Evolutionary conservation across 2,888 invertebrate species (phyloP), one percentile per base, ranked within the genome.

Genomic region (Agelastica alni): DNA sequence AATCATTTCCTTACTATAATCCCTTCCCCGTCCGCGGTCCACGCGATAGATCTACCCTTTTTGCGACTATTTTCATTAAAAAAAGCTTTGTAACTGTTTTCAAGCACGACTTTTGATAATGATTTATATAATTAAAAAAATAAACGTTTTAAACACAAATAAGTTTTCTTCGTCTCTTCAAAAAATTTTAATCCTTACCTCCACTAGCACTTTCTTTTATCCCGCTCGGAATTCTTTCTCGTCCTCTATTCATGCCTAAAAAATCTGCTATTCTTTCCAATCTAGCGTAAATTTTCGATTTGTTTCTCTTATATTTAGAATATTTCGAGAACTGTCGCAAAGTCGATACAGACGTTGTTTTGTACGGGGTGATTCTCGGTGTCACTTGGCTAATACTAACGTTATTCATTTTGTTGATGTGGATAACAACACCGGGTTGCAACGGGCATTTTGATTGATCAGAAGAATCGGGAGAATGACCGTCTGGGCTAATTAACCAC

Each of bases 341-440:
- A 3, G 58, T 61, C 26, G 58, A 55, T 9, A 64, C 60, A 2
- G 70, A 68, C 1, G 71, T 68, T 1, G 67, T 66, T 42, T 68
- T 70, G 59, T 70, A 72, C 54, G 66, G 71, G 51, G 67, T 67
- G 43, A 65, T 61, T 13, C 63, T 65, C 1, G 66, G 58, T 20
- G 69, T 62, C 47, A 73, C 62, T 60, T 74, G 74, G 53, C 70
- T 72, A 59, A 70, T 71, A 62, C 70, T 75, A 46, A 83, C 77
- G 65, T 88, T 89, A 75, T 90, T 88, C 74, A 88, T 85, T 51
- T 90, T 89, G 78, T 92, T 92, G 16, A 93, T 88, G 74, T 93
- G 93, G 42, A 93, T 88, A 69, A 93, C 81, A 47, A 93, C 92
- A 46, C 93, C 93, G 2, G 93, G 93, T 70, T 91, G 88, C 56